These are phyloP conservation scores for Epinephelus awoara DNA, from an alignment of 2,797 vertebrate species.

Conservation along the genomic window DNA sequence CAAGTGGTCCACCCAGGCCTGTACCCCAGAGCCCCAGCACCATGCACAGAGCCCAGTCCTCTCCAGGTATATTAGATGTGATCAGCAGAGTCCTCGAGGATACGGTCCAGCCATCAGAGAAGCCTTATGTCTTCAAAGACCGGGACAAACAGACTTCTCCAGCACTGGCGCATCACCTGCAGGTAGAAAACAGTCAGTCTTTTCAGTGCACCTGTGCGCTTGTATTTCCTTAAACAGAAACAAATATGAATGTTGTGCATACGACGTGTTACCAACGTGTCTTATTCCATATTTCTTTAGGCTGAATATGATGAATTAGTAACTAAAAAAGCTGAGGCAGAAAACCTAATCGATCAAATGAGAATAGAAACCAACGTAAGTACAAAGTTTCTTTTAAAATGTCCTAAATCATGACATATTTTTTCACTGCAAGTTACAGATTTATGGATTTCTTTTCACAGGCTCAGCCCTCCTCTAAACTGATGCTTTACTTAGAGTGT, in stretches of 20 bases:
- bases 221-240: not conserved
- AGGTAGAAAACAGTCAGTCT: slow-evolving; percentile 68
- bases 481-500: slow-evolving; percentile 45
- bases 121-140: slow-evolving; percentile 68
- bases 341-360: slow-evolving; percentile 82
- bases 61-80: slow-evolving; percentile 79
- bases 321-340: slow-evolving; percentile 81
- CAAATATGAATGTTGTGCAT: not conserved
- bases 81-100: slow-evolving; percentile 86
- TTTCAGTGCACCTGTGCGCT: not conserved
- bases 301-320: slow-evolving; percentile 84
- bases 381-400: not conserved
- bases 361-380: slow-evolving; percentile 78
- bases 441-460: slow-evolving; percentile 45
- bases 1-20: slow-evolving; percentile 52
- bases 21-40: slow-evolving; percentile 58
- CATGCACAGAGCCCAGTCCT: slow-evolving; percentile 78
- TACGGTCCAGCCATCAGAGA: slow-evolving; percentile 70
- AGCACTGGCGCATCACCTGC: slow-evolving; percentile 77
- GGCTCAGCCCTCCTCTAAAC: slow-evolving; percentile 56
- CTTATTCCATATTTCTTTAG: slow-evolving; percentile 63
- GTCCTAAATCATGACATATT: not conserved
- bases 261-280: not conserved
- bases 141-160: slow-evolving; percentile 63
- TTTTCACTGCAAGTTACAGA: slow-evolving; percentile 1